Evolutionary conservation across 2,797 vertebrate species (phyloP), one percentile per base, ranked within the genome.

Genomic region (Acanthopagrus latus): DNA sequence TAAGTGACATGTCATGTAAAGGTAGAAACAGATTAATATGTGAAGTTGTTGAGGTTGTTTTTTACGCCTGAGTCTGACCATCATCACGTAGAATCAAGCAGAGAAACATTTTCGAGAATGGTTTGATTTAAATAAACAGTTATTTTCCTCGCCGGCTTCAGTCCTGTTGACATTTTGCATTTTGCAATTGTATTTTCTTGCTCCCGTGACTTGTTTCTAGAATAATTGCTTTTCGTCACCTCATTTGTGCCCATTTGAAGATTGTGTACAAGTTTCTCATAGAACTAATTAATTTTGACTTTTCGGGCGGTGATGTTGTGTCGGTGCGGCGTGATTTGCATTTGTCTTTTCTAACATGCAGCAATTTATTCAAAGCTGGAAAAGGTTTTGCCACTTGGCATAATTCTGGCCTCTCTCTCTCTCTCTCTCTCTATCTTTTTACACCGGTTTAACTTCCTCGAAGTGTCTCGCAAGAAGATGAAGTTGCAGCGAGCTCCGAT

Each of bases 191-290:
- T 54, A 18, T 50, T 56, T 44, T 56, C 4, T 50, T 56, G 33
- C 38, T 9, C 27, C 52, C 38, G 11, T 56, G 44, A 16, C 50
- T 59, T 1, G 3, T 23, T 48, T 43, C 21, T 38, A 33, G 14
- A 71, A 41, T 74, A 75, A 79, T 70, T 74, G 44, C 54, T 80
- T 74, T 44, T 38, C 52, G 63, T 64, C 57, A 44, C 54, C 58
- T 72, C 60, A 18, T 58, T 59, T 59, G 52, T 57, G 33, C 44
- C 46, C 47, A 8, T 1, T 65, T 41, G 67, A 62, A 64, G 18
- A 47, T 21, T 58, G 55, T 51, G 38, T 13, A 27, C 5, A 17
- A 67, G 1, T 71, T 38, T 62, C 78, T 82, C 57, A 62, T 71
- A 25, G 66, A 51, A 58, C 25, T 21, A 23, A 55, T 46, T 73